These are phyloP conservation scores for Andrena bucephala DNA, from an alignment of 2,888 invertebrate species.

Conservation along the genomic window DNA sequence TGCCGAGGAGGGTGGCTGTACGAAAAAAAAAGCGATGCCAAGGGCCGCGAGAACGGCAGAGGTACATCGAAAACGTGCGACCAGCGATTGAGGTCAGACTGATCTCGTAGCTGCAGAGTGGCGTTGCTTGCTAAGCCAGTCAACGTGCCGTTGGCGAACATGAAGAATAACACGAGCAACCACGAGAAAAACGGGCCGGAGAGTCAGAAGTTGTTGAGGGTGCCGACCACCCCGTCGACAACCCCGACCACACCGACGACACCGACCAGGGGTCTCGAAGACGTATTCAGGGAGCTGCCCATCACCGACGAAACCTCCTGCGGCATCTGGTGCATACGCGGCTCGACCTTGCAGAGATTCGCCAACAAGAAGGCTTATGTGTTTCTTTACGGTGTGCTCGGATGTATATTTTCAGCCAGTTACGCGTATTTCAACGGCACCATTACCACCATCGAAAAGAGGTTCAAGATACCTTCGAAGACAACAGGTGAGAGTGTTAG, in stretches of 20 bases:
- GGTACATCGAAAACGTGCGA: constrained; percentile 66
- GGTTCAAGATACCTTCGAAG: constrained; percentile 90
- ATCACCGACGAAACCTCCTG: constrained; percentile 88
- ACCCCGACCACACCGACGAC: constrained; percentile 74
- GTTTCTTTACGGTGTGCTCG: constrained; percentile 89
- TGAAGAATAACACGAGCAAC: constrained; percentile 73
- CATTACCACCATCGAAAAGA: constrained; percentile 90
- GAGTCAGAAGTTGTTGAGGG: constrained; percentile 77
- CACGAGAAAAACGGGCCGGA: constrained; percentile 82
- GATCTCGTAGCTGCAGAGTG: constrained; percentile 48
- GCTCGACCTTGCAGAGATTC: constrained; percentile 87
- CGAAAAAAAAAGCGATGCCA: constrained; percentile 67
- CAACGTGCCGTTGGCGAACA: constrained; percentile 41
- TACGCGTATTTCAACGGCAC: constrained; percentile 91
- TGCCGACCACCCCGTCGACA: constrained; percentile 73
- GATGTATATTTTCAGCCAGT: constrained; percentile 89
- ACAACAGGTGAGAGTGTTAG: constrained; percentile 87
- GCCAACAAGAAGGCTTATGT: constrained; percentile 88
- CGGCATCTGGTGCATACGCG: constrained; percentile 88
- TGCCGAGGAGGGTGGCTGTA: constrained; percentile 15
- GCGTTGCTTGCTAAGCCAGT: constrained; percentile 36
- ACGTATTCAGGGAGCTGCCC: constrained; percentile 85
- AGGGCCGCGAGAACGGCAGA: constrained; percentile 63
- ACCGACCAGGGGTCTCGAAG: constrained; percentile 82
- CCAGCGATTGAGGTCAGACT: constrained; percentile 68